A percentile compares a stretch with the other conserved stretches of the same genome.
Conservation (phyloP, 2,888 invertebrate species). For the Ormia ochracea region DNA sequence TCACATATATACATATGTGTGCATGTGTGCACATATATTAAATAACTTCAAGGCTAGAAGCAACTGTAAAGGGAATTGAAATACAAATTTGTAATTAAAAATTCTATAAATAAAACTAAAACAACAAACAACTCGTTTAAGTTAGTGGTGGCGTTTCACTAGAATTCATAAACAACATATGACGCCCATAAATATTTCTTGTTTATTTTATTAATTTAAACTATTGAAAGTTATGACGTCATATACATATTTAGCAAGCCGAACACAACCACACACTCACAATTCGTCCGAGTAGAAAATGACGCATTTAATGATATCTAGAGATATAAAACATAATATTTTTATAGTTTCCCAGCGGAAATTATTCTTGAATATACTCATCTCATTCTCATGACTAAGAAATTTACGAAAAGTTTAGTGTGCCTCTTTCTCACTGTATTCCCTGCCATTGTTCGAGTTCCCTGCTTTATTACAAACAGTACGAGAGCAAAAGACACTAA, state of each 20-base stretch:
- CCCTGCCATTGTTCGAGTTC: no score
- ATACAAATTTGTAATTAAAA: neutral
- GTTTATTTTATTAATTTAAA: neutral
- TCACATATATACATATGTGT: neutral
- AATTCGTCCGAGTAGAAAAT: no score
- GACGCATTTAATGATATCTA: no score
- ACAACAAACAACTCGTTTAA: neutral
- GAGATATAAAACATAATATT: no score
- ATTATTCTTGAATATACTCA: no score
- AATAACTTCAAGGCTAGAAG: slow-evolving; percentile 22
- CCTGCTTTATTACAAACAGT: no score
- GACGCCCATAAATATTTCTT: slow-evolving; percentile 5
- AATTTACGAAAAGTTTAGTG: no score
- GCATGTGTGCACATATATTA: neutral
- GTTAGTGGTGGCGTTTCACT: neutral
- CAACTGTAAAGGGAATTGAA: neutral
- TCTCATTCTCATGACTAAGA: no score
- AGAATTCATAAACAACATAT: neutral
- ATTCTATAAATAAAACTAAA: neutral
- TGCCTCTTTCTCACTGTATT: no score
- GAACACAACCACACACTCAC: no score
- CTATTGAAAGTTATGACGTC: slow-evolving; percentile 29
- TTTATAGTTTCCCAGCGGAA: no score
- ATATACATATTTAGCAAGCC: neutral
- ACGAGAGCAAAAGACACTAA: no score